These are phyloP conservation scores for Bettongia penicillata DNA, from an alignment of 2,113 vertebrate genomes.

Conservation along the genomic window DNA sequence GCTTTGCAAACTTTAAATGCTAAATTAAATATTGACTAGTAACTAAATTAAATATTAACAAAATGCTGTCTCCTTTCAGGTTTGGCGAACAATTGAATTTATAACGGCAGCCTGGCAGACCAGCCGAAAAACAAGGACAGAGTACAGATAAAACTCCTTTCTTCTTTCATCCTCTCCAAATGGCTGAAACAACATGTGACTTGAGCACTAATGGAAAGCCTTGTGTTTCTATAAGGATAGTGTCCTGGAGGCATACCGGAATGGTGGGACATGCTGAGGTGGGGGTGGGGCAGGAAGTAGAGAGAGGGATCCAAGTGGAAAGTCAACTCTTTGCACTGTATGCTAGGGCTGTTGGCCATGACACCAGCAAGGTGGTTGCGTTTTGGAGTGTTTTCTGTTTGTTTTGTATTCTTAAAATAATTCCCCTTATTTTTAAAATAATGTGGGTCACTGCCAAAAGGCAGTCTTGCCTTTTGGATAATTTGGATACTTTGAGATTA, in stretches of 20 bases:
- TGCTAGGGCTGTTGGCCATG: neutral
- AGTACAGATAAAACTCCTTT: neutral
- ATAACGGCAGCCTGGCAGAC: neutral
- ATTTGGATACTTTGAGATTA: neutral
- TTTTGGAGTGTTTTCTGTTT: neutral
- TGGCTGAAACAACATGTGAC: conserved; percentile 9
- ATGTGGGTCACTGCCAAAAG: too few relatives aligned
- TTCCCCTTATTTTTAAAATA: neutral
- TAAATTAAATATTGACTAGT: neutral
- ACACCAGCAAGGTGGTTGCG: neutral
- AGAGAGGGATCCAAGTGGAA: neutral
- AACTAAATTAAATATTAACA: neutral
- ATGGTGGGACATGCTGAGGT: neutral
- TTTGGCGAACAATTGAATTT: conserved; percentile 77
- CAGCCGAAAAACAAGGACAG: neutral
- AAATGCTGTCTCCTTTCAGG: conserved; percentile 79
- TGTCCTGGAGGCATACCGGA: neutral
- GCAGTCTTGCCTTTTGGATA: neutral
- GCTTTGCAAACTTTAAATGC: neutral
- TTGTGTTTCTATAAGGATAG: neutral
- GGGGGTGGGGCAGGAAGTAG: neutral
- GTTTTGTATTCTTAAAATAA: neutral
- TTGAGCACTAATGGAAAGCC: neutral
- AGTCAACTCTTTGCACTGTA: neutral
- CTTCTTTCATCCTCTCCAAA: conserved; percentile 14